A percentile compares a stretch with the other conserved stretches of the same genome.
These are phyloP conservation scores for Tragelaphus buxtoni DNA, from an alignment of 2,113 vertebrate genomes.

Conservation along the genomic window DNA sequence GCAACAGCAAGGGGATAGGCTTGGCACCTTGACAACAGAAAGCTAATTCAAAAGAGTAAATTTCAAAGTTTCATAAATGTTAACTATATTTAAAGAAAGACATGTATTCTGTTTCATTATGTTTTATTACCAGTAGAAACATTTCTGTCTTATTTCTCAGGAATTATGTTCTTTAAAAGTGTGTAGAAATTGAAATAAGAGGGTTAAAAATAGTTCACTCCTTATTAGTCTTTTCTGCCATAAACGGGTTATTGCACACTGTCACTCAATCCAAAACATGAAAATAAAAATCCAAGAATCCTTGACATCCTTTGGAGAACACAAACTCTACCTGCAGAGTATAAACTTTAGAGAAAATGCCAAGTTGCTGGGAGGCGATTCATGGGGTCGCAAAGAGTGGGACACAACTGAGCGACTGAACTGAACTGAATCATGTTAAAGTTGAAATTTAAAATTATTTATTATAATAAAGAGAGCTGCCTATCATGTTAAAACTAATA, in stretches of 20 bases:
- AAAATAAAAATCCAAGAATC: neutral
- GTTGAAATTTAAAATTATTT: neutral
- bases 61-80: neutral
- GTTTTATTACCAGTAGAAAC: neutral
- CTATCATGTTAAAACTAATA: too few relatives aligned
- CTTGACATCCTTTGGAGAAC: neutral
- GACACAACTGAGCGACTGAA: too few relatives aligned
- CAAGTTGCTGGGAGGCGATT: neutral
- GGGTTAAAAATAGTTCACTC: neutral
- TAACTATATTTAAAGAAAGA: conserved; percentile 15
- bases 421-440: neutral
- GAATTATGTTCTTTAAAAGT: neutral
- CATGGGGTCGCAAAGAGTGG: too few relatives aligned
- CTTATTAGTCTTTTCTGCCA: neutral
- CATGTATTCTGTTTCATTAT: neutral
- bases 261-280: neutral
- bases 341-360: conserved; percentile 8
- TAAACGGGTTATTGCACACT: neutral
- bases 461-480: too few relatives aligned
- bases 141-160: neutral
- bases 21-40: neutral
- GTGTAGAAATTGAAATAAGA: neutral
- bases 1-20: neutral
- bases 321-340: neutral
- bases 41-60: neutral